A percentile compares a stretch with the other conserved stretches of the same genome.
These are phyloP conservation scores for Leuciscus waleckii DNA, from an alignment of 2,797 vertebrate species.

Conservation along the genomic window DNA sequence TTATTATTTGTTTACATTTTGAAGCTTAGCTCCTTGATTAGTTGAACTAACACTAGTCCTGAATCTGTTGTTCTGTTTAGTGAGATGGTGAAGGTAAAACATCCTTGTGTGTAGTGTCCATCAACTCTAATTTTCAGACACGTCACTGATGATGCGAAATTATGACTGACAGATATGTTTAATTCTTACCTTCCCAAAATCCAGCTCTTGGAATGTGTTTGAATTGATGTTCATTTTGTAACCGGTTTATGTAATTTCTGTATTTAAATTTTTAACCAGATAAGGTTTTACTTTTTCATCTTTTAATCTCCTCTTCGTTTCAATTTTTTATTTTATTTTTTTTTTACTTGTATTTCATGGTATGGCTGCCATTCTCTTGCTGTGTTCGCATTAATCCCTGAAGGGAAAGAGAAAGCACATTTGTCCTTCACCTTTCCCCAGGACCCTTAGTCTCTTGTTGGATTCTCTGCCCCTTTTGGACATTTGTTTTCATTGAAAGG, in stretches of 20 bases:
- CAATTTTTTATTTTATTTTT: slow-evolving; percentile 42
- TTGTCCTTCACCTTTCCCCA: neutral
- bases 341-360: slow-evolving; percentile 53
- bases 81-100: slow-evolving; percentile 6
- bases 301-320: slow-evolving; percentile 11
- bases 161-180: neutral
- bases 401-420: slow-evolving; percentile 9
- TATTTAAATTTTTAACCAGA: slow-evolving; percentile 9
- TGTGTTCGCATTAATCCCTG: slow-evolving; percentile 36
- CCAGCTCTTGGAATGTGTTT: neutral
- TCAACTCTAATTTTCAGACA: neutral
- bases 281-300: neutral
- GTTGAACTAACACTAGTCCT: neutral
- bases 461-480: slow-evolving; percentile 18
- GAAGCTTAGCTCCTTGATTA: neutral
- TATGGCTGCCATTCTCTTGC: slow-evolving; percentile 45
- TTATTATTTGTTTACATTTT: neutral
- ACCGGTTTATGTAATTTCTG: slow-evolving; percentile 4
- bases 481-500: slow-evolving; percentile 61
- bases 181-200: slow-evolving; percentile 5
- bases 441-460: neutral
- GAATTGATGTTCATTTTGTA: slow-evolving; percentile 22
- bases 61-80: neutral
- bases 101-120: neutral
- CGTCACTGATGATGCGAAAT: neutral